Percentiles rank a stretch among this genome's conserved stretches.
These are phyloP conservation scores for Drosophila sucinea DNA, from an alignment of 1,140 invertebrate genomes.

Conservation along the genomic window DNA sequence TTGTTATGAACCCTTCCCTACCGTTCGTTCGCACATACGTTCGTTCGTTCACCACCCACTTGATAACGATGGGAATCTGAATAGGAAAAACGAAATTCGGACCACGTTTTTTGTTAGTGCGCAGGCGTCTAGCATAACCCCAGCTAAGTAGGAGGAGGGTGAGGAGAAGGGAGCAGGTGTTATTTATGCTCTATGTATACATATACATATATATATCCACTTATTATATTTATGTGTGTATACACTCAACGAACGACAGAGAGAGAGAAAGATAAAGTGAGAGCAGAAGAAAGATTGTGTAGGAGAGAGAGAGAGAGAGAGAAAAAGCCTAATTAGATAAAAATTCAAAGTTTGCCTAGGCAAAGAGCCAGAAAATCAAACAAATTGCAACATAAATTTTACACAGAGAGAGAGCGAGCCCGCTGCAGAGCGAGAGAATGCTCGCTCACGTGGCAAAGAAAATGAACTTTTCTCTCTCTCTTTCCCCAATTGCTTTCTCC, in stretches of 20 bases:
- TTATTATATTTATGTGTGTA: constrained; percentile 55
- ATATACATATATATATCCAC: constrained; percentile 26
- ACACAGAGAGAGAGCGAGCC: constrained; percentile 5
- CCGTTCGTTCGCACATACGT: not conserved
- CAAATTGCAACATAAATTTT: constrained; percentile 22
- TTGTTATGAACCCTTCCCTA: constrained; percentile 28
- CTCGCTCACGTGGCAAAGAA: constrained; percentile 40
- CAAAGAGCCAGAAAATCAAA: constrained; percentile 36
- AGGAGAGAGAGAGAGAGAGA: not conserved
- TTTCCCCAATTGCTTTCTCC: not conserved
- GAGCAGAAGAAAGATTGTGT: not conserved
- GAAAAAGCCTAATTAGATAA: constrained; percentile 36
- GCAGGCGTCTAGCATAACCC: constrained; percentile 35
- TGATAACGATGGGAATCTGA: constrained; percentile 47
- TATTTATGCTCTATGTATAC: constrained; percentile 49
- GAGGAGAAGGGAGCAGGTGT: constrained; percentile 43
- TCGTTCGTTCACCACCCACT: constrained; percentile 10
- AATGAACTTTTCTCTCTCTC: constrained; percentile 45
- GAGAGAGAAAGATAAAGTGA: not conserved
- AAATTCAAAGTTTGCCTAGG: constrained; percentile 27
- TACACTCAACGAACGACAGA: constrained; percentile 17
- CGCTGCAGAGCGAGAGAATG: not conserved
- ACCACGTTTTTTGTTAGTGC: constrained; percentile 49
- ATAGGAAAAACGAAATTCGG: constrained; percentile 16
- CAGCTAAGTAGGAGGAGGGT: not conserved